Evolutionary conservation across 2,797 vertebrate genomes (phyloP).

Genomic region (Synaphobranchus kaupii): DNA sequence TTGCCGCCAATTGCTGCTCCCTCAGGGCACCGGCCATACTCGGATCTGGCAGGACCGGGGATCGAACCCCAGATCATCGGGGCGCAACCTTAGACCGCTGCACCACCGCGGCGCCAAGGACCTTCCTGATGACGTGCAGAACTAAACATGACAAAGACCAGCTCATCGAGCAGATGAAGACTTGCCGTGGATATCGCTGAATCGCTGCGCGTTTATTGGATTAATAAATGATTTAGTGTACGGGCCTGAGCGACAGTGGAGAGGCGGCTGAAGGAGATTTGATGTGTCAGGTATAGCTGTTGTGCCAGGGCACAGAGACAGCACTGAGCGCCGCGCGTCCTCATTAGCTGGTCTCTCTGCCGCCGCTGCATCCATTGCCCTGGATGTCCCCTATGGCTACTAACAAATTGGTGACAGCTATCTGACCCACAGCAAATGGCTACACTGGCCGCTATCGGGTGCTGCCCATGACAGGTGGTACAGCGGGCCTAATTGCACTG

Average conservation of each 20-base stretch:
- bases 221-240: conserved; percentile 65
- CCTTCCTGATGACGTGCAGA: background rate
- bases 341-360: conserved; percentile 75
- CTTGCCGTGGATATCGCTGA: background rate
- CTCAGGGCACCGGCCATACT: too few relatives aligned
- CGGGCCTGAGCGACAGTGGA: conserved; percentile 39
- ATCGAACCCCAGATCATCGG: too few relatives aligned
- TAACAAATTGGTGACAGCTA: conserved; percentile 82
- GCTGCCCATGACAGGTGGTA: background rate
- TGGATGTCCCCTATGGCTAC: conserved; percentile 80
- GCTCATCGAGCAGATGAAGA: too few relatives aligned
- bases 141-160: background rate
- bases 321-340: conserved; percentile 53
- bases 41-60: too few relatives aligned
- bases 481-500: background rate
- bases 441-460: conserved; percentile 59
- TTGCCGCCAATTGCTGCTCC: too few relatives aligned
- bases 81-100: too few relatives aligned
- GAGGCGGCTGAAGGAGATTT: conserved; percentile 38
- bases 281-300: conserved; percentile 45
- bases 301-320: conserved; percentile 30
- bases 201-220: conserved; percentile 43
- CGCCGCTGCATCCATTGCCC: conserved; percentile 76
- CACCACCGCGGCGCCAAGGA: too few relatives aligned
- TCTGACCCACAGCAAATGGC: conserved; percentile 66